Conservation (phyloP, 2,888 invertebrate genomes). For the Dynastes tityus region DNA sequence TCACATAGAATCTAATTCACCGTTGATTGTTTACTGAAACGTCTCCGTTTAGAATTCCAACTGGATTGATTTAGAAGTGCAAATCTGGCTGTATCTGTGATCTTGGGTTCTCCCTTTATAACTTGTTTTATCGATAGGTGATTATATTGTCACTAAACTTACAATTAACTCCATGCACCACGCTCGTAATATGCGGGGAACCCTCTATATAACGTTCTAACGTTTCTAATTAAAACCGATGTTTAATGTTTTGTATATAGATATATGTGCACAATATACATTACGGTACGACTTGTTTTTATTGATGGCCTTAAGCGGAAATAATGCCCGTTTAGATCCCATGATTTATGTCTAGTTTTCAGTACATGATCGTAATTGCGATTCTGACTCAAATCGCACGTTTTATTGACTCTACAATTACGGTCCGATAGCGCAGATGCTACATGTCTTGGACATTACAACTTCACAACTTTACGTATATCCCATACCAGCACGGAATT, state of each 20-base stretch:
- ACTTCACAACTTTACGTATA: constrained; percentile 1
- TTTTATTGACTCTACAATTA: constrained; percentile 32
- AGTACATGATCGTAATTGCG: constrained; percentile 27
- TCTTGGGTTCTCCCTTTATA: no score
- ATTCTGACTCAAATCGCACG: constrained; percentile 17
- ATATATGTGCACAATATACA: neutral
- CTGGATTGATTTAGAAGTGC: no score
- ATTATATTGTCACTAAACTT: neutral
- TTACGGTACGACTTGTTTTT: constrained; percentile 33
- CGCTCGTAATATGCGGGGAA: neutral
- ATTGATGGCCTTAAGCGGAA: constrained; percentile 24
- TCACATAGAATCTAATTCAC: no score
- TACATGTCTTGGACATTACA: neutral
- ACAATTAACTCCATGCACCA: neutral
- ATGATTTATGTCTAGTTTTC: constrained; percentile 27
- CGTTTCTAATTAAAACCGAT: constrained; percentile 30
- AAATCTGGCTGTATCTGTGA: no score
- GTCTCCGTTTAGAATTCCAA: no score
- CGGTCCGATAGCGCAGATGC: neutral
- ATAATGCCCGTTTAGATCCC: constrained; percentile 30
- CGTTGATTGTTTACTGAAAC: no score
- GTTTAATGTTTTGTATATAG: constrained; percentile 7
- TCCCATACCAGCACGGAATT: neutral
- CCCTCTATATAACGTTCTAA: neutral
- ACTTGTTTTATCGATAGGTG: no score